Base-by-base conservation (phyloP, 1,140 invertebrate genomes). In the Colletes gigas region DNA sequence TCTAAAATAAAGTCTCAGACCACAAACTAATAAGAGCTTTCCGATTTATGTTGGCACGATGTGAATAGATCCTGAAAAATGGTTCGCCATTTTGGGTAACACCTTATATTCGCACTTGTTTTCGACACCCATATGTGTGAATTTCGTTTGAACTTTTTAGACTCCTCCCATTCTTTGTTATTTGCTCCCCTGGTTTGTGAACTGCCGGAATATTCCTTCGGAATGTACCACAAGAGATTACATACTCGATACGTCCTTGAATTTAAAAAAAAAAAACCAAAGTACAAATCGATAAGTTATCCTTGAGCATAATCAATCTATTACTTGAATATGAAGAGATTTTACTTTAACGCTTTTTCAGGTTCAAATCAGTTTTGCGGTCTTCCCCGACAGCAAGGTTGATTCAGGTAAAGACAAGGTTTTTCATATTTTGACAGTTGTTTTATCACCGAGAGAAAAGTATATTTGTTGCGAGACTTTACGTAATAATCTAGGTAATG, bases 281-380 rank as follows among this genome's bases (percentile, higher is more conserved):
- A 50, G 19, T 66, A 47, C 47, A 50, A 44, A 41, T 54, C 57
- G 81, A 73, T 70, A 65, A 83, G 57, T 82, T 82, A 70, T 65
- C 63, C 47, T 65, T 66, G 44, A 86, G 62, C 65, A 69, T 62
- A 75, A 75, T 65, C 59, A 86, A 73, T 83, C 21, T 80, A 63
- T 50, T 77, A 81, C 84, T 69, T 66, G 65, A 90, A 83, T 88
- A 79, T 85, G 85, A 89, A 87, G 82, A 90, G 83, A 89, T 83
- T 91, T 77, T 90, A 89, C 88, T 89, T 90, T 89, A 88, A 90
- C 88, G 79, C 88, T 92, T 92, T 93, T 93, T 92, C 91, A 92
- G 91, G 91, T 92, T 89, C 92, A 92, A 91, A 92, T 92, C 89
- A 92, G 90, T 92, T 92, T 91, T 90, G 89, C 91, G 89, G 91